Evolutionary conservation across 1,140 invertebrate genomes (phyloP), one percentile per base, ranked within the genome.

Genomic region (Drosophila ironensis): DNA sequence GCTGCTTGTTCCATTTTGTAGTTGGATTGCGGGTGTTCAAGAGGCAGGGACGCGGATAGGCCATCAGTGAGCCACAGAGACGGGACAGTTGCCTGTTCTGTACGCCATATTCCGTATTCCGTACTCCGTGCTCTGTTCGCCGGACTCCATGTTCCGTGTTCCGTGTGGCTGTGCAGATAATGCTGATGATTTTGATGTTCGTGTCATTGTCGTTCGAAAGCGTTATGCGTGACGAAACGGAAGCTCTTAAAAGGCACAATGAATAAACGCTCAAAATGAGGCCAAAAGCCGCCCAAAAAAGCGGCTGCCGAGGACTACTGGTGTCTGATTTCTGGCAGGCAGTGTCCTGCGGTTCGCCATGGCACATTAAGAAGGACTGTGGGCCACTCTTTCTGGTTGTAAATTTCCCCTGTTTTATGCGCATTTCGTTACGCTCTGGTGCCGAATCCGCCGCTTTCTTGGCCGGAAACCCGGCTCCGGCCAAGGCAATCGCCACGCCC

Each of bases 121-220:
- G n/a, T 11, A 25, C 22, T 25, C 35, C 40, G 40, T 17, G 5
- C 11, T 33, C 25, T 27, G 30, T 12, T 14, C 16, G 20, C 27
- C 9, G 50, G 22, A 53, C 40, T 45, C 50, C 50, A 24, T 52
- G 30, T 9, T 47, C 37, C 45, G 33, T 64, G 51, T 54, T 71
- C 53, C 53, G 50, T 71, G 59, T 71, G 46, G 50, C 35, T 74
- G 73, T 63, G 56, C 40, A 64, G 38, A 64, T 66, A 80, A 72
- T 72, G 74, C 63, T 78, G 74, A 86, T 80, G 70, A 86, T 86
- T 84, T 84, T 84, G 74, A 86, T 86, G 74, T 80, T 76, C 54
- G 57, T 76, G 69, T 66, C 69, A 69, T 73, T 76, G 69, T 70
- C 72, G 63, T 73, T 86, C 41, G 67, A 75, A 86, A 75, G 71